Conservation (phyloP, 2,888 invertebrate genomes). For the Toxonevra muliebris region DNA sequence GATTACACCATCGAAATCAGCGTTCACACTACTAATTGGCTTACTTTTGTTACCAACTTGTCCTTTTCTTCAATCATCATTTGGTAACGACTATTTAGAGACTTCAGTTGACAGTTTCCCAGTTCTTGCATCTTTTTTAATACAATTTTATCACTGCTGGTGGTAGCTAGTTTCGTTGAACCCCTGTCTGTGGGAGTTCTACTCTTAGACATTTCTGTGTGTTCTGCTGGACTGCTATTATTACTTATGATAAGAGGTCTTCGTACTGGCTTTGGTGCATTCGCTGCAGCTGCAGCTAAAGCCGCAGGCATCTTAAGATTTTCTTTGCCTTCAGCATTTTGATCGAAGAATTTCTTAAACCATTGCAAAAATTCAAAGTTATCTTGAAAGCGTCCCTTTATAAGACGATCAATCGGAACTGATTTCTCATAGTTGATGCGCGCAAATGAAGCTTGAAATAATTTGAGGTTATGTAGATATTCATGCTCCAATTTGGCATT, state of each 20-base stretch:
- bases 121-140: neutral
- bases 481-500: slow-evolving; percentile 98
- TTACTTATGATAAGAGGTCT: slow-evolving; percentile 14
- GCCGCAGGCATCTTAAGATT: slow-evolving; percentile 43
- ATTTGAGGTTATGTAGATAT: slow-evolving; percentile 97
- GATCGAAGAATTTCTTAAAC: slow-evolving; percentile 99
- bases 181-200: no score
- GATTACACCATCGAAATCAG: no score
- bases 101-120: no score
- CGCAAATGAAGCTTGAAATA: slow-evolving; percentile 93
- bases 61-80: neutral
- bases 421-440: slow-evolving; percentile 94
- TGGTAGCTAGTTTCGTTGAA: no score
- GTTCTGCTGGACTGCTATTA: neutral
- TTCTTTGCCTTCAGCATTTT: slow-evolving; percentile 91
- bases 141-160: no score
- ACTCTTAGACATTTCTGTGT: no score
- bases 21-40: no score
- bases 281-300: slow-evolving; percentile 33
- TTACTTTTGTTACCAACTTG: neutral
- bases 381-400: slow-evolving; percentile 98
- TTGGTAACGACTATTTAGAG: neutral
- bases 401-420: slow-evolving; percentile 70
- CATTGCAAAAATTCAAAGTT: slow-evolving; percentile 99
- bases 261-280: slow-evolving; percentile 37